A percentile compares a stretch with the other conserved stretches of the same genome.
Evolutionary conservation across 2,888 invertebrate species (phyloP).

Genomic region (Dryococelus australis): DNA sequence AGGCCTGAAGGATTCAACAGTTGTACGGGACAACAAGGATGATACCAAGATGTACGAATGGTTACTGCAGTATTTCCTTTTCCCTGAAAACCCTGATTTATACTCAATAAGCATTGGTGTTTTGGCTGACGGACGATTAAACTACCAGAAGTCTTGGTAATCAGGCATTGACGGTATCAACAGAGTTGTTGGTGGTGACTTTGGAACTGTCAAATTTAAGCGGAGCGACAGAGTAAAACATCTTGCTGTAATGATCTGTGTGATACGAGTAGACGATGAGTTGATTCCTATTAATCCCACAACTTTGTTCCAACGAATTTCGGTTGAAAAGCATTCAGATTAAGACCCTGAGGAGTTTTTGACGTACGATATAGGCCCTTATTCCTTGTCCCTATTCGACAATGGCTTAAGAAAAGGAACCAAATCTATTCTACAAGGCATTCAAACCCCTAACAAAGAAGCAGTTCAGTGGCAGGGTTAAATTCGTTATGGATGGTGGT

Average conservation of each 20-base stretch:
- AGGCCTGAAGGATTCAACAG: too few species aligned
- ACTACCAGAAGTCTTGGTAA: neutral
- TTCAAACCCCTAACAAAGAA: too few species aligned
- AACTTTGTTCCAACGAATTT: neutral
- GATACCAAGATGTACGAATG: too few species aligned
- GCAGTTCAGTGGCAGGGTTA: too few species aligned
- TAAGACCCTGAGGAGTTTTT: too few species aligned
- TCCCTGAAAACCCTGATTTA: neutral
- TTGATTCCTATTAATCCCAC: neutral
- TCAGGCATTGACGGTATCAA: neutral
- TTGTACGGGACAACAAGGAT: too few species aligned
- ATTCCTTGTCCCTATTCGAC: too few species aligned
- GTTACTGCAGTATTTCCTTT: too few species aligned
- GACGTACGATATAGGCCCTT: too few species aligned
- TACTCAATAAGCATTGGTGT: neutral
- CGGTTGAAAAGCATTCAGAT: neutral
- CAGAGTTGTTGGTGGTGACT: neutral
- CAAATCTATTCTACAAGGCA: too few species aligned
- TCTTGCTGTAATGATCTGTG: neutral
- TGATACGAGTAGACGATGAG: neutral
- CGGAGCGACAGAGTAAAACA: neutral
- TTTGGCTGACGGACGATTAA: neutral
- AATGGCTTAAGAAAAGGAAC: too few species aligned
- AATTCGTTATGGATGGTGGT: neutral
- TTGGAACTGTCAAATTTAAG: neutral